phyloP scores from a whole-genome alignment of 2,888 invertebrate species.

The Anticlea derivata region DNA sequence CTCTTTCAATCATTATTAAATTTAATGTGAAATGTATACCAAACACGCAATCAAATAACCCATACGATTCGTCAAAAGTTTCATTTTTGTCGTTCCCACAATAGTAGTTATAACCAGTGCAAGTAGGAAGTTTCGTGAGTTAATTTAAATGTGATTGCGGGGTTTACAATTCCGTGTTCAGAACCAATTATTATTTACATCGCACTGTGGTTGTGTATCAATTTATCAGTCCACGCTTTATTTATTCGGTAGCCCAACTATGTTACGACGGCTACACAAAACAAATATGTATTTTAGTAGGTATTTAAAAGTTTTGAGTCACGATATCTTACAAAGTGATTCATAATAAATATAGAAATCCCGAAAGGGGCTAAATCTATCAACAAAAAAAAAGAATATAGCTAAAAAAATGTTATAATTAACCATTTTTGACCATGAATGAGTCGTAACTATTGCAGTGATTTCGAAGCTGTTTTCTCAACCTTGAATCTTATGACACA shows the following conservation, averaged over 20 bases:
- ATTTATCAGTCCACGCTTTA: neutral
- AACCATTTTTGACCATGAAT: no score
- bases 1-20: neutral
- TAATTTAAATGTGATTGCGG: neutral
- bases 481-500: slow-evolving; percentile 21
- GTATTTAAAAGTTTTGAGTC: no score
- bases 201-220: neutral
- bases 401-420: no score
- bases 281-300: no score
- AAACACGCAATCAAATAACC: slow-evolving; percentile 9
- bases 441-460: neutral
- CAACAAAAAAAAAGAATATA: no score
- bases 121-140: slow-evolving; percentile 1
- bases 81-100: neutral
- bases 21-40: neutral
- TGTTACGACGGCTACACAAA: neutral
- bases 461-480: neutral
- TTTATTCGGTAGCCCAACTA: neutral
- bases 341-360: no score
- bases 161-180: slow-evolving; percentile 2
- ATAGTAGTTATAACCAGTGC: no score
- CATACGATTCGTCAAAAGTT: neutral
- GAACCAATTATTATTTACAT: slow-evolving; percentile 5
- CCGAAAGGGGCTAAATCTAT: no score
- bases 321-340: no score